These are phyloP conservation scores for Cremastobaeus sp. DNA, from an alignment of 2,888 invertebrate genomes.

Conservation along the genomic window DNA sequence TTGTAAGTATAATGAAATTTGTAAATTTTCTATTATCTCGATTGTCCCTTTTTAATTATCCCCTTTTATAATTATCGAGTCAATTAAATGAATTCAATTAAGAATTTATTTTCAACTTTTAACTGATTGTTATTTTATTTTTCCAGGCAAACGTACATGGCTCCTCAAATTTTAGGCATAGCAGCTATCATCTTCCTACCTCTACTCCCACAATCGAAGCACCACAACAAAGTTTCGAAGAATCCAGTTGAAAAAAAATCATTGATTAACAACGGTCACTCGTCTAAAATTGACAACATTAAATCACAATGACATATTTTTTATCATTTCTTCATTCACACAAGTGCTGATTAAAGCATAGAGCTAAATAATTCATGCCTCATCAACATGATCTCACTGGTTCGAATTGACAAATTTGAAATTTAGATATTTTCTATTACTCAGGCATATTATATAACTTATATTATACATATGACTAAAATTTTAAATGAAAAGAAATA, in stretches of 20 bases:
- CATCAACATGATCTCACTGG: constrained; percentile 29
- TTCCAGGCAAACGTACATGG: constrained; percentile 73
- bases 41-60: no score
- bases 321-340: constrained; percentile 10
- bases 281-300: constrained; percentile 57
- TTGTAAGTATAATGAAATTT: constrained; percentile 82
- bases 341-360: constrained; percentile 14
- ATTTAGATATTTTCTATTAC: no score
- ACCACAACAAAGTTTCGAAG: constrained; percentile 15
- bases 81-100: no score
- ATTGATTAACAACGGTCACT: constrained; percentile 59
- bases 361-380: constrained; percentile 5
- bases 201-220: constrained; percentile 63
- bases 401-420: constrained; percentile 20
- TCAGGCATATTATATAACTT: neutral
- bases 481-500: no score
- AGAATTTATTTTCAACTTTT: no score
- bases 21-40: no score
- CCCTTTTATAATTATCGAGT: no score
- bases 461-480: no score
- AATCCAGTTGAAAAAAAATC: constrained; percentile 3
- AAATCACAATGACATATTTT: constrained; percentile 26
- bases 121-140: no score
- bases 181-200: constrained; percentile 70
- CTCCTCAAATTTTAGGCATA: constrained; percentile 72